Conservation (phyloP, 1,140 invertebrate species). For the Drosophila busckii region DNA sequence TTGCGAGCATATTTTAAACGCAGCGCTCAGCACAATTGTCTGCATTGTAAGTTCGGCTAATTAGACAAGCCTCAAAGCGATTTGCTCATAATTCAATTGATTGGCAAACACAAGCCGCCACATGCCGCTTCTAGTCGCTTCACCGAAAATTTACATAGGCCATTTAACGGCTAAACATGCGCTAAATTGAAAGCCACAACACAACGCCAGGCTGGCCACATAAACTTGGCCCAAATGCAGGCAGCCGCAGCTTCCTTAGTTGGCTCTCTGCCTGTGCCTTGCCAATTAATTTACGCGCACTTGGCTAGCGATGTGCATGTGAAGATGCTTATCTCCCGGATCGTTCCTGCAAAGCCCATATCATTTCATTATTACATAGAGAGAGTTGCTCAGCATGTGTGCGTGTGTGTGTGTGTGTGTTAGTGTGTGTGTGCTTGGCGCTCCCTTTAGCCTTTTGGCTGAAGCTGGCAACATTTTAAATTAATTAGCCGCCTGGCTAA, state of each 20-base stretch:
- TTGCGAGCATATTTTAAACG: background rate
- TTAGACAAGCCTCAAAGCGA: too few relatives aligned
- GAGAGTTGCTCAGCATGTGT: slow-evolving; percentile 3
- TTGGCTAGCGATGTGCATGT: slow-evolving; percentile 40
- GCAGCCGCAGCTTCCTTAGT: background rate
- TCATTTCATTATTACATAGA: slow-evolving; percentile 48
- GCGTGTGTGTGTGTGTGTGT: too few relatives aligned
- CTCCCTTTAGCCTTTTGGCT: slow-evolving; percentile 45
- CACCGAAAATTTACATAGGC: slow-evolving; percentile 55
- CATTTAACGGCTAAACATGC: slow-evolving; percentile 51
- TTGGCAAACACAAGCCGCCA: too few relatives aligned
- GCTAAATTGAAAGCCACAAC: slow-evolving; percentile 37
- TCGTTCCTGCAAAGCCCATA: slow-evolving; percentile 51
- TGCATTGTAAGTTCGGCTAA: too few relatives aligned
- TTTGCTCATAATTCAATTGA: background rate
- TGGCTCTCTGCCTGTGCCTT: background rate
- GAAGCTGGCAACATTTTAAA: slow-evolving; percentile 61
- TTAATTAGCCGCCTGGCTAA: slow-evolving; percentile 56
- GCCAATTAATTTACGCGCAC: slow-evolving; percentile 70
- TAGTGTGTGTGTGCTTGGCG: too few relatives aligned
- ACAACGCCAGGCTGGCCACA: too few relatives aligned
- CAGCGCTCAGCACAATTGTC: background rate
- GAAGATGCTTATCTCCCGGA: slow-evolving; percentile 55
- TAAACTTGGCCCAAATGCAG: too few relatives aligned
- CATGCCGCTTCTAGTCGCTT: background rate